phyloP scores from a whole-genome alignment of 2,113 vertebrate genomes.

The Eurypyga helias region DNA sequence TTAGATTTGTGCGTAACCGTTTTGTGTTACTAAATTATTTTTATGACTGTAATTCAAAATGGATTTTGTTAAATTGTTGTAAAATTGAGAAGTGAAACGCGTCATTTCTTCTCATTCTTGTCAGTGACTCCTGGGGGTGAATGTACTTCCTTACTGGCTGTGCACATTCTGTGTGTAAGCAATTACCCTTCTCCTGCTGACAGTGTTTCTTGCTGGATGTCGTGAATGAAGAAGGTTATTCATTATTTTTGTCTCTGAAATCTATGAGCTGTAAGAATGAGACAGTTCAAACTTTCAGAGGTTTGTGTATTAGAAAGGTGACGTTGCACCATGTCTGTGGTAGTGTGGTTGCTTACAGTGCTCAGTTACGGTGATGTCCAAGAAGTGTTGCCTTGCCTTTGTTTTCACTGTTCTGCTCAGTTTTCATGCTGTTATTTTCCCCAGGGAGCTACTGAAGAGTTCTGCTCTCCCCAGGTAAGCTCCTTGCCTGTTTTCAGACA shows the following conservation, averaged over 20 bases:
- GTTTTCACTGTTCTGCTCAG: neutral
- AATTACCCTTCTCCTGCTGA: neutral
- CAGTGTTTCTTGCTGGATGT: neutral
- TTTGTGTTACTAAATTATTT: constrained; percentile 56
- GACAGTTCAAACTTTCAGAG: neutral
- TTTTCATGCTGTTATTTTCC: constrained; percentile 16
- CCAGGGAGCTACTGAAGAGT: neutral
- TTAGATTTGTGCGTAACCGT: neutral
- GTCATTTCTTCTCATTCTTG: constrained; percentile 20
- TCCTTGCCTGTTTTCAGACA: neutral
- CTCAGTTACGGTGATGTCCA: neutral
- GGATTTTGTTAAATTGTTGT: constrained; percentile 25
- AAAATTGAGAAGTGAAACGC: constrained; percentile 7
- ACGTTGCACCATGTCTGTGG: neutral
- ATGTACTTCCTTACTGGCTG: neutral
- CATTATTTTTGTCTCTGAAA: neutral
- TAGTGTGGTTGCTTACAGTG: neutral
- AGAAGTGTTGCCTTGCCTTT: neutral
- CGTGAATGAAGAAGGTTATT: neutral
- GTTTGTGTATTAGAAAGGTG: neutral
- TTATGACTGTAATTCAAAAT: constrained; percentile 51
- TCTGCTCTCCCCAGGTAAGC: neutral
- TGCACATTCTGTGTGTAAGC: neutral
- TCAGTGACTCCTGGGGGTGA: neutral
- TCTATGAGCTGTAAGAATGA: neutral